Evolutionary conservation across 2,888 invertebrate genomes (phyloP), one percentile per base, ranked within the genome.

Genomic region (Caenorhabditis auriculariae): DNA sequence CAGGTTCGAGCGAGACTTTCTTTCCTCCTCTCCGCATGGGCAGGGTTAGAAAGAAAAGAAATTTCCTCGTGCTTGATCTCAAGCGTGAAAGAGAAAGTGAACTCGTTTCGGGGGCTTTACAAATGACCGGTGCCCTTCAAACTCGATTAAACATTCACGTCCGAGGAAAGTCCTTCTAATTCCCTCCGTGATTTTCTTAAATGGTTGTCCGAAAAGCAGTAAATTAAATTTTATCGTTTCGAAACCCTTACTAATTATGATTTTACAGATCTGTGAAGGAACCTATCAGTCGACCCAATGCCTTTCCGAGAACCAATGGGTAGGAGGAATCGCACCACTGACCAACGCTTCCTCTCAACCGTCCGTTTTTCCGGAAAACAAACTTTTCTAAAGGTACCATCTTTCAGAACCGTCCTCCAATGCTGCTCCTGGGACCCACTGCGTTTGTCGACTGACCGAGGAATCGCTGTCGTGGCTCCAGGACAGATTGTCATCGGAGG

Each of bases 241-340:
- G n/a, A n/a, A n/a, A n/a, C n/a, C n/a, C n/a, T n/a, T n/a, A n/a
- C n/a, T n/a, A n/a, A n/a, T n/a, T 26, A 24, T 27, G 21, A 12
- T 41, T 44, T 61, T 75, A 29, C 48, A 78, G 78, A 53, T 54
- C 9, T 79, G 79, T 46, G 74, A 77, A 2, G 29, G 54, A 0
- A 66, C 69, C 2, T 79, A 61, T 60, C 67, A 72, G 39, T 75
- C 72, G 6, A 54, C 68, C 6, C 63, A 62, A 5, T 80, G 80
- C 47, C 51, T 66, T 3, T 35, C 50, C 0, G 69, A 69, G 29
- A 61, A 64, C 37, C 69, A 76, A 38, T 80, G 80, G 80, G 75
- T 80, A 21, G 77, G 76, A 23, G 79, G 79, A 42, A 74, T 79
- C 41, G 75, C 69, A 4, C 79, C 79, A 12, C 61, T 75, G 5